These are phyloP conservation scores for Gallinago jamesoni DNA, from an alignment of 2,113 vertebrate genomes.

Conservation along the genomic window DNA sequence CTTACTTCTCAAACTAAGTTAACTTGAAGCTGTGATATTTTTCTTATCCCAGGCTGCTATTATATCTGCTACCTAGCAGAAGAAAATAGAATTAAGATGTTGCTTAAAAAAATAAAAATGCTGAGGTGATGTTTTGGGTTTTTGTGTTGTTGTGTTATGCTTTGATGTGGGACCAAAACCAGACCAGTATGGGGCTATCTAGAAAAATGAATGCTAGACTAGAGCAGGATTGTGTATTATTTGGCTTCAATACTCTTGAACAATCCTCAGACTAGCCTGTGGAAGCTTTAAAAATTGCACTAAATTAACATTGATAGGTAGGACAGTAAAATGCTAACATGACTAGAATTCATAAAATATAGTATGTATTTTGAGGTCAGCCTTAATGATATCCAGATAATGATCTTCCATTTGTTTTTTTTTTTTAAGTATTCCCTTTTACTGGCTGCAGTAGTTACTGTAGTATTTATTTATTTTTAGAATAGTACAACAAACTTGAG, in stretches of 20 bases:
- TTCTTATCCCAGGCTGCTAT: neutral
- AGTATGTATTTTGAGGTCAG: neutral
- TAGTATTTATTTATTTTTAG: neutral
- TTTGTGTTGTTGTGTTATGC: neutral
- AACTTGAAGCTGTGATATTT: neutral
- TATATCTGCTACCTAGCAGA: neutral
- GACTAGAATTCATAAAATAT: neutral
- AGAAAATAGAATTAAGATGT: neutral
- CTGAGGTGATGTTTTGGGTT: neutral
- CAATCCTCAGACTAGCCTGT: neutral
- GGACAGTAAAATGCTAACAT: neutral
- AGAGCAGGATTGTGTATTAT: neutral
- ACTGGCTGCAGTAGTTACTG: neutral
- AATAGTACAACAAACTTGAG: neutral
- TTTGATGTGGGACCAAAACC: neutral
- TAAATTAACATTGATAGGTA: neutral
- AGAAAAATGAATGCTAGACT: neutral
- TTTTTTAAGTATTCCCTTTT: neutral
- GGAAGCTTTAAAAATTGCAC: neutral
- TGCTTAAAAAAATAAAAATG: neutral
- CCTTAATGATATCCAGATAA: neutral
- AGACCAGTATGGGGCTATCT: neutral
- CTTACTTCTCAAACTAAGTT: neutral
- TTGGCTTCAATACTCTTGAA: neutral
- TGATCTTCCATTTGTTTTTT: neutral